Percentiles rank a stretch among this genome's conserved stretches.
Conservation (phyloP, 2,113 vertebrate genomes). For the Lamprotornis superbus region DNA sequence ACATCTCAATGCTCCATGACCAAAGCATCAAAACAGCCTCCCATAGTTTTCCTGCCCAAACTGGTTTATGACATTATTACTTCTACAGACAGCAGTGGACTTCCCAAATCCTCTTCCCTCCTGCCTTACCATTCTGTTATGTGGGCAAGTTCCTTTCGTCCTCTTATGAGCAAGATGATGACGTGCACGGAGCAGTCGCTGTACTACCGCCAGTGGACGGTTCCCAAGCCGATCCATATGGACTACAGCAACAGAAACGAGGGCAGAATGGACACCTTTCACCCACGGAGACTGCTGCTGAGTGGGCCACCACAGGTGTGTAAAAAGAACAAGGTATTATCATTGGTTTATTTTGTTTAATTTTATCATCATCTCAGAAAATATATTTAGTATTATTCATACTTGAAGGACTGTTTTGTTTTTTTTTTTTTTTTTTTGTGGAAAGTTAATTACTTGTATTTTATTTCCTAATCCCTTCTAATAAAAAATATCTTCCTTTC, state of each 20-base stretch:
- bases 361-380: neutral
- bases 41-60: slow-evolving; percentile 90
- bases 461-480: neutral
- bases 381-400: neutral
- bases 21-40: slow-evolving; percentile 83
- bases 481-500: neutral
- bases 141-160: slow-evolving; percentile 95
- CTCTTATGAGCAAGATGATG: slow-evolving; percentile 94
- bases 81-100: slow-evolving; percentile 86
- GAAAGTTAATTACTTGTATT: neutral
- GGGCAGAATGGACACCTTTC: slow-evolving; percentile 87
- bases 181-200: slow-evolving; percentile 97
- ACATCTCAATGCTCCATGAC: slow-evolving; percentile 84
- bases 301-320: slow-evolving; percentile 95
- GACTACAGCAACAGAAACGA: slow-evolving; percentile 89
- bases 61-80: slow-evolving; percentile 88
- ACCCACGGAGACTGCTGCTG: slow-evolving; percentile 91
- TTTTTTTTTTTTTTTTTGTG: neutral
- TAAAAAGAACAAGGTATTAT: neutral
- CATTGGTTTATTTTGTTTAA: neutral
- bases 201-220: slow-evolving; percentile 96
- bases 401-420: neutral
- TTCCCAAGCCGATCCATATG: slow-evolving; percentile 89
- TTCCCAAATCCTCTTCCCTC: slow-evolving; percentile 92
- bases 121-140: slow-evolving; percentile 89